phyloP scores from a whole-genome alignment of 2,113 vertebrate genomes.

The Rhea pennata region DNA sequence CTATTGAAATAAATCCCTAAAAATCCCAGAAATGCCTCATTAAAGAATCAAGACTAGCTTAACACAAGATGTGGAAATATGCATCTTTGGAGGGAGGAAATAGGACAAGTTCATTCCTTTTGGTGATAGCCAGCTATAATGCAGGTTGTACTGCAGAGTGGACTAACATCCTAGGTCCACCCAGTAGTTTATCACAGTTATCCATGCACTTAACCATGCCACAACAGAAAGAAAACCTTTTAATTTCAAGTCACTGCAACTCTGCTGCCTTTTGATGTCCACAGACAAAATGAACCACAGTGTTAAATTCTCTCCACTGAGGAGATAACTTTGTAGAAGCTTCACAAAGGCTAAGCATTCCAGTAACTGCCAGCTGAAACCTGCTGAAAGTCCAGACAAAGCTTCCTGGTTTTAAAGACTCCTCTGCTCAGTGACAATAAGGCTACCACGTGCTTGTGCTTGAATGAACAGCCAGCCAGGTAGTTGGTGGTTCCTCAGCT shows the following conservation, averaged over 20 bases:
- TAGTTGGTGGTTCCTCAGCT: background rate
- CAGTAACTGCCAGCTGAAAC: background rate
- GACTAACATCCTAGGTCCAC: background rate
- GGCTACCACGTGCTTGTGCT: fast-evolving
- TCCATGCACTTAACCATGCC: background rate
- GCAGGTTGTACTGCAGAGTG: background rate
- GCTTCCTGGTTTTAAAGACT: background rate
- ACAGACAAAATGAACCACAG: background rate
- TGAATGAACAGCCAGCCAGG: background rate
- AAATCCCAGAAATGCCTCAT: background rate
- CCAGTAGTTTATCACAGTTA: background rate
- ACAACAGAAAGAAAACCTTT: background rate
- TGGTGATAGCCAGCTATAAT: background rate
- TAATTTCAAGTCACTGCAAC: background rate
- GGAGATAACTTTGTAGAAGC: background rate
- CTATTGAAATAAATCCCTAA: background rate
- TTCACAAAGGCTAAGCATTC: background rate
- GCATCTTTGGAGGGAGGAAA: background rate
- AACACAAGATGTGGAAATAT: background rate
- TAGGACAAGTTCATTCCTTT: fast-evolving
- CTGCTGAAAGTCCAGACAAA: background rate
- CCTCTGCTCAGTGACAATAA: background rate
- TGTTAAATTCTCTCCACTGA: background rate
- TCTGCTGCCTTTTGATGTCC: background rate
- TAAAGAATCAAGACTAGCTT: background rate